These are phyloP conservation scores for Papilio glaucus DNA, from an alignment of 1,140 invertebrate species.

Conservation along the genomic window DNA sequence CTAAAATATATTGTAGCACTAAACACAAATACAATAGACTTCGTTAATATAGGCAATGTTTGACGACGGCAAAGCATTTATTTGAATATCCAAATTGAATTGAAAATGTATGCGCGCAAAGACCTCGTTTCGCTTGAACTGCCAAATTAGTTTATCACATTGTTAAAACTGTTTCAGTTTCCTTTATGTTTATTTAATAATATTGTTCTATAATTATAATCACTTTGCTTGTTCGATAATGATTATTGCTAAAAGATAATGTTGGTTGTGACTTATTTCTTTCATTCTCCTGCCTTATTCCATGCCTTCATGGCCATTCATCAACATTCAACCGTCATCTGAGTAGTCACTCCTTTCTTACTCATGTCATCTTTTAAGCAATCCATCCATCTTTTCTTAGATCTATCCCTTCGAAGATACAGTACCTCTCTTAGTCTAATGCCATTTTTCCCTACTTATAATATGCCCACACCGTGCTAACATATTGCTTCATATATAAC, in stretches of 20 bases:
- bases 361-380: no score
- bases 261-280: not conserved
- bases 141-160: not conserved
- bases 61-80: not conserved
- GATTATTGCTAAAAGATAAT: not conserved
- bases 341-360: no score
- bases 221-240: not conserved
- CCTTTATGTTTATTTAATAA: not conserved
- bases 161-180: not conserved
- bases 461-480: no score
- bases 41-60: constrained; percentile 11
- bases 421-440: no score
- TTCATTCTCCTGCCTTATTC: no score
- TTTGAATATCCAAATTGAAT: constrained; percentile 8
- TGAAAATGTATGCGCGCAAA: not conserved
- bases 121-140: constrained; percentile 9
- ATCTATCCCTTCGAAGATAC: no score
- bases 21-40: not conserved
- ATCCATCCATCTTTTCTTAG: no score
- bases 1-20: not conserved
- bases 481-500: no score
- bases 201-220: no score
- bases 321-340: no score
- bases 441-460: no score
- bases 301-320: no score